A percentile compares a stretch with the other conserved stretches of the same genome.
Evolutionary conservation across 2,888 invertebrate genomes (phyloP).

Genomic region (Agrotis exclamationis): DNA sequence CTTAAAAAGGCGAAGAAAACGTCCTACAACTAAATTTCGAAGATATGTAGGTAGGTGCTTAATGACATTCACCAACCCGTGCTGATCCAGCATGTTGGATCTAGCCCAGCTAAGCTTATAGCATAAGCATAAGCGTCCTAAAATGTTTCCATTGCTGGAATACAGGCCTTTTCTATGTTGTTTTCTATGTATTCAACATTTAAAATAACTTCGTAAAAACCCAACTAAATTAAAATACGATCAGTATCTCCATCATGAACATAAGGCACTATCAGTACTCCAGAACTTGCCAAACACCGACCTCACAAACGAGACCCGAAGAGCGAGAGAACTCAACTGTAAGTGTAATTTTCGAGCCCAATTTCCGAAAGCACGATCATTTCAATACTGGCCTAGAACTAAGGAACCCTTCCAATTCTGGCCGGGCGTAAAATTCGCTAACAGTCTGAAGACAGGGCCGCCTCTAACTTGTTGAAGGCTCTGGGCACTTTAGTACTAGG

Average conservation of each 20-base stretch:
- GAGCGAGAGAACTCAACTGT: constrained; percentile 48
- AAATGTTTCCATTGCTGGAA: too few species aligned
- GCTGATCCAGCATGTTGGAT: too few species aligned
- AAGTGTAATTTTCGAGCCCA: constrained; percentile 60
- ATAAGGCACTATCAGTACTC: constrained; percentile 19
- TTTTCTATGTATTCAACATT: neutral
- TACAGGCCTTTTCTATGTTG: too few species aligned
- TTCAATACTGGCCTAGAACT: constrained; percentile 46
- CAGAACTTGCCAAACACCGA: constrained; percentile 54
- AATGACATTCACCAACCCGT: too few species aligned
- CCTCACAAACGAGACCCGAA: constrained; percentile 38
- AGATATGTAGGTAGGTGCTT: too few species aligned
- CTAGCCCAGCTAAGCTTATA: too few species aligned
- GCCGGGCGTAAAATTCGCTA: constrained; percentile 72
- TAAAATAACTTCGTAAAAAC: too few species aligned
- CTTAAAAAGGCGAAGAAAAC: too few species aligned
- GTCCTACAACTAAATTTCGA: too few species aligned
- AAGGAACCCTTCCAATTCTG: constrained; percentile 41
- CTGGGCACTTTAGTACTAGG: too few species aligned
- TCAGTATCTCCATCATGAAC: constrained; percentile 12
- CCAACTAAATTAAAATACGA: neutral
- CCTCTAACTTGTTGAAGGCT: too few species aligned
- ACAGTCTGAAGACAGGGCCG: constrained; percentile 50
- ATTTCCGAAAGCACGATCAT: constrained; percentile 62
- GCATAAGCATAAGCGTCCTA: too few species aligned